A percentile compares a stretch with the other conserved stretches of the same genome.
Evolutionary conservation across 2,888 invertebrate genomes (phyloP).

Genomic region (Epirrhoe tristata): DNA sequence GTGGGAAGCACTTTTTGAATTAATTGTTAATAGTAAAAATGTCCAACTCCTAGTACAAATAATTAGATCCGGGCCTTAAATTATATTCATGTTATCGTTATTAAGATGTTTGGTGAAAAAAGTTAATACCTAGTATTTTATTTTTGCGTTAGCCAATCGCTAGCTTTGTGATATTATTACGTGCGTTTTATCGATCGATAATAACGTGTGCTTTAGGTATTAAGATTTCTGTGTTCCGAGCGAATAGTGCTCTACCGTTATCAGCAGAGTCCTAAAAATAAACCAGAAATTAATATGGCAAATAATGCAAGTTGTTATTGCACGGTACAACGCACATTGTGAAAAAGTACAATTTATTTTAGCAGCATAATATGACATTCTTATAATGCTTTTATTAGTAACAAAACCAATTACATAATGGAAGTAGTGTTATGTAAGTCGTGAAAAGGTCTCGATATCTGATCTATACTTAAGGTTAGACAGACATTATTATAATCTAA

Average conservation of each 20-base stretch:
- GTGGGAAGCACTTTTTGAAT: not conserved
- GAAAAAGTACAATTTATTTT: constrained; percentile 9
- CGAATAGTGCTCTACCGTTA: too few relatives aligned
- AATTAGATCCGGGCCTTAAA: not conserved
- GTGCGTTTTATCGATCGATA: not conserved
- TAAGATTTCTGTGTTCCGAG: too few relatives aligned
- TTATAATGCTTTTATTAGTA: constrained; percentile 7
- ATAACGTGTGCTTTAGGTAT: too few relatives aligned
- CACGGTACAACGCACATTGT: not conserved
- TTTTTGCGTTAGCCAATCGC: constrained; percentile 3
- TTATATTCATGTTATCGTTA: not conserved
- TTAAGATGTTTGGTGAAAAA: not conserved
- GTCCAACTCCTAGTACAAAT: constrained; percentile 28
- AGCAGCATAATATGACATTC: constrained; percentile 8
- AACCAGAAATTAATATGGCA: too few relatives aligned
- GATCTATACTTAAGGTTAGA: not conserved
- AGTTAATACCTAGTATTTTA: not conserved
- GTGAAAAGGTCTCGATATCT: not conserved
- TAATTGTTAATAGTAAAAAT: constrained; percentile 1
- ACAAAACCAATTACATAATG: not conserved
- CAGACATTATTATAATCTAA: not conserved
- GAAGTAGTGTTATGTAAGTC: not conserved
- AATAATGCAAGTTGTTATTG: not conserved
- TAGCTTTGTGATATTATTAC: not conserved
- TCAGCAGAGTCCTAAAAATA: too few relatives aligned